Evolutionary conservation across 2,888 invertebrate genomes (phyloP), one percentile per base, ranked within the genome.

Genomic region (Hydropsyche betteni): DNA sequence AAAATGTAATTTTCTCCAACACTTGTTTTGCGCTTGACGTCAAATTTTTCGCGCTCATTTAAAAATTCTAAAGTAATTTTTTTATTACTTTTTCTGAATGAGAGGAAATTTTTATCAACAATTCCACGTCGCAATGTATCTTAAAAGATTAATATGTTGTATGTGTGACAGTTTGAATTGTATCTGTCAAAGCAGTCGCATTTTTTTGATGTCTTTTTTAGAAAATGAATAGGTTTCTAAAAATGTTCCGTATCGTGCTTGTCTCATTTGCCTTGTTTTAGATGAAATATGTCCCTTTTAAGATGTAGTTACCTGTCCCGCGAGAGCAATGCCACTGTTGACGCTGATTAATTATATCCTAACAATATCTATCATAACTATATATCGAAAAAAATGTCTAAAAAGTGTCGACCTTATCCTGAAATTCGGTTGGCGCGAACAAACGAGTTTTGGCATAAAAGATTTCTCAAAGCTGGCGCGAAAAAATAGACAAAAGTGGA

Each of bases 261-360:
- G 64, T 64, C 64, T 64, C 64, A 64, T 64, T 64, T 64, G 34
- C 64, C 34, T 64, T n/a, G 24, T 58, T 64, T 64, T 36, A 64
- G 64, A 64, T 64, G 64, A 64, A 34, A 64, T 64, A 64, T 64
- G 64, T 36, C 34, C 64, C 64, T 36, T 64, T 64, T 64, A 16
- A 64, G 64, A 64, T 64, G 36, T 64, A 64, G 34, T 64, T 64
- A 64, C 64, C 64, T 64, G 64, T 64, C 64, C 64, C 64, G 36
- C 36, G 64, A 36, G 64, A 64, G 64, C 34, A 64, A 64, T 64
- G 64, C 36, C 36, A 64, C 34, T n/a, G 24, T 64, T 64, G 64
- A 64, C 64, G 36, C 64, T 36, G 64, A 64, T 64, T 64, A 64
- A 64, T 64, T 64, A 64, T 64, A 44, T 10, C 12, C 64, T 64